These are phyloP conservation scores for Ariolimax columbianus DNA, from an alignment of 2,888 invertebrate genomes.

Conservation along the genomic window DNA sequence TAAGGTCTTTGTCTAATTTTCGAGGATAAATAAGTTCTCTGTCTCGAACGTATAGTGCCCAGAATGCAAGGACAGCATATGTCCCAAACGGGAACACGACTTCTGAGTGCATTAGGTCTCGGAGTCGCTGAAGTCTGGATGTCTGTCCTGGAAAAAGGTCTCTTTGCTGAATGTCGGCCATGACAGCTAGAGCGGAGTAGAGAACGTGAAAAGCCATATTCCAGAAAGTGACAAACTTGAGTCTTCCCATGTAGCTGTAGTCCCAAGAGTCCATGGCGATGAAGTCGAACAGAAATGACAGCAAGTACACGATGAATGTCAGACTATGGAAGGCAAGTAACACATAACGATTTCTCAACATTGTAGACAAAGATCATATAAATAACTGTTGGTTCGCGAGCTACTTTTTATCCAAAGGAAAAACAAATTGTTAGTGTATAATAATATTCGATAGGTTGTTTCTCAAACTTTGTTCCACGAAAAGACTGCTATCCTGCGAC, in stretches of 20 bases:
- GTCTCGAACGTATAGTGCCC: constrained; percentile 11
- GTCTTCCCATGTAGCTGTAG: constrained; percentile 21
- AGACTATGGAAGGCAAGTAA: neutral
- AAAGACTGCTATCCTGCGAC: no score
- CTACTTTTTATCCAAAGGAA: no score
- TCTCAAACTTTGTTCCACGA: no score
- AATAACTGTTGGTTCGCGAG: no score
- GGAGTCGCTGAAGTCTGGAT: neutral
- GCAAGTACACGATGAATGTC: neutral
- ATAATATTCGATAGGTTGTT: no score
- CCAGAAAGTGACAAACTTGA: constrained; percentile 22
- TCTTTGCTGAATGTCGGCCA: neutral
- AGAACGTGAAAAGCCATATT: neutral
- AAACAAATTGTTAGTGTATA: no score
- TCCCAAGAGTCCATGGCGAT: constrained; percentile 20
- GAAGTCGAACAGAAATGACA: constrained; percentile 11
- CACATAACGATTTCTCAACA: neutral
- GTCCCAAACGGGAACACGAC: constrained; percentile 10
- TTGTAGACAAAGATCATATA: neutral
- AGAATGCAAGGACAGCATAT: neutral
- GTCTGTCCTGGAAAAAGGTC: neutral
- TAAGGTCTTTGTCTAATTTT: neutral
- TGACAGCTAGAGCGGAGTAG: neutral
- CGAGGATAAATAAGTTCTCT: constrained; percentile 11
- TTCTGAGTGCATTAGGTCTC: neutral